A percentile compares a stretch with the other conserved stretches of the same genome.
phyloP scores from a whole-genome alignment of 2,888 invertebrate species.

The Uropetala carovei region DNA sequence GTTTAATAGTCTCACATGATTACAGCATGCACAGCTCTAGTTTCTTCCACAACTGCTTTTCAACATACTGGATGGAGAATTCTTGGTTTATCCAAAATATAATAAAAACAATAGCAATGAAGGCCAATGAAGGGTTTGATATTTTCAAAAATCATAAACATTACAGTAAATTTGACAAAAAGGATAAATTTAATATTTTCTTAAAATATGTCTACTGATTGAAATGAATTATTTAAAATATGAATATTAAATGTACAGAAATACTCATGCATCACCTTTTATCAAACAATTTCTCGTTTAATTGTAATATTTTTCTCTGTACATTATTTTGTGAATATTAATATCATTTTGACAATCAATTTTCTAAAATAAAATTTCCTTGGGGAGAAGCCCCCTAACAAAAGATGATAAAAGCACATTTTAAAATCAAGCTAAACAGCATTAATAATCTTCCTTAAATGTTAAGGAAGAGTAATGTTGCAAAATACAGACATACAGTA shows the following conservation, averaged over 20 bases:
- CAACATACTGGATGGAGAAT: too few species aligned
- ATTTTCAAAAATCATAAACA: constrained; percentile 56
- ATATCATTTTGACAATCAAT: not conserved
- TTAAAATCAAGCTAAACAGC: not conserved
- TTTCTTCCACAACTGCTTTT: too few species aligned
- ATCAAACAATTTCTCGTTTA: not conserved
- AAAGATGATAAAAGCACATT: constrained; percentile 18
- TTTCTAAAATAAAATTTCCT: constrained; percentile 13
- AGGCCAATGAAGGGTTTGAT: constrained; percentile 47
- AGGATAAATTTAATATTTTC: not conserved
- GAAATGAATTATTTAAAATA: not conserved
- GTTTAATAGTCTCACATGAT: too few species aligned
- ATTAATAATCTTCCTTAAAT: constrained; percentile 46
- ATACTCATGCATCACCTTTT: constrained; percentile 4
- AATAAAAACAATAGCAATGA: not conserved
- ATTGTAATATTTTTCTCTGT: not conserved
- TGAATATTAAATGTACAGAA: not conserved
- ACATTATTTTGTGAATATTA: not conserved
- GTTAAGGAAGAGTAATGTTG: constrained; percentile 43
- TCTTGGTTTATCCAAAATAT: not conserved
- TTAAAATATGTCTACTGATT: constrained; percentile 27
- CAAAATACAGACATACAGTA: constrained; percentile 45
- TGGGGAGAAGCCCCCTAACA: not conserved
- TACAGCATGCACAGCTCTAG: too few species aligned
- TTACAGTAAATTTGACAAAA: constrained; percentile 39